These are phyloP conservation scores for Petrophora chlorosata DNA, from an alignment of 2,888 invertebrate genomes.

Conservation along the genomic window DNA sequence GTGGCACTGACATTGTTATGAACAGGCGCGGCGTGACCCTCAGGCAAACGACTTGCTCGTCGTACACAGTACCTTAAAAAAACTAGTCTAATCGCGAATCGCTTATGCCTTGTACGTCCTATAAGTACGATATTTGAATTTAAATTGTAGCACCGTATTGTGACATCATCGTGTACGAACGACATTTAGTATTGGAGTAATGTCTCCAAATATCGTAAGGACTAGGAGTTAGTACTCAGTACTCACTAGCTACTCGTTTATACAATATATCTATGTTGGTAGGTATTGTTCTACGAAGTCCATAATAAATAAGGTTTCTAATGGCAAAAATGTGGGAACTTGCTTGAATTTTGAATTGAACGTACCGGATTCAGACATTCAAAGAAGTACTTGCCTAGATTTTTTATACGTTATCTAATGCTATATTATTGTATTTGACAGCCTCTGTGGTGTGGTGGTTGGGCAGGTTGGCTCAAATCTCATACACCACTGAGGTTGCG, in stretches of 20 bases:
- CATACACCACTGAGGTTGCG: no score
- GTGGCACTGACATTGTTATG: no score
- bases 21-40: no score
- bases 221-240: conserved; percentile 18
- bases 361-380: conserved; percentile 3
- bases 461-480: no score
- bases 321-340: conserved; percentile 11
- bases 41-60: no score
- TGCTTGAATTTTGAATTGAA: conserved; percentile 14
- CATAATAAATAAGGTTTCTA: conserved; percentile 10
- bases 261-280: neutral
- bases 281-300: conserved; percentile 3
- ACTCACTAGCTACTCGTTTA: no score
- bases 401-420: neutral
- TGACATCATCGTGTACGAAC: conserved; percentile 65
- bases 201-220: conserved; percentile 28
- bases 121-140: conserved; percentile 62
- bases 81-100: conserved; percentile 1
- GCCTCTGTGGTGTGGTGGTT: no score
- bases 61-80: no score
- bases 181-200: conserved; percentile 55
- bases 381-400: neutral
- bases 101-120: conserved; percentile 32
- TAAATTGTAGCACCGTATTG: conserved; percentile 51
- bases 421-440: no score